A percentile compares a stretch with the other conserved stretches of the same genome.
phyloP scores from a whole-genome alignment of 1,140 invertebrate species.

The Homalodisca vitripennis region DNA sequence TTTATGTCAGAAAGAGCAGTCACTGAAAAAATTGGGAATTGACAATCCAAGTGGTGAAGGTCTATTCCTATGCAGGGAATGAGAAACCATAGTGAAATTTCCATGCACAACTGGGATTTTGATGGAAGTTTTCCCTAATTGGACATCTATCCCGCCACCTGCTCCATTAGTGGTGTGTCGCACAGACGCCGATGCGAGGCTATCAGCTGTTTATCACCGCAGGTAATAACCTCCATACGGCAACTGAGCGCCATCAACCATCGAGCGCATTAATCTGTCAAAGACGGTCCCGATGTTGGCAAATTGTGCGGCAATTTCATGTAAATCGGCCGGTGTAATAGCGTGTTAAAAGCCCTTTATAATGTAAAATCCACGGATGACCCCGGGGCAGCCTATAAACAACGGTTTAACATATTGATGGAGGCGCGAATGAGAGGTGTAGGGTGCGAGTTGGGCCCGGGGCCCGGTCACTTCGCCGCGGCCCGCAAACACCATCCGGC shows the following conservation, averaged over 20 bases:
- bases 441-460: neutral
- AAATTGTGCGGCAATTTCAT: constrained; percentile 15
- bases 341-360: constrained; percentile 16
- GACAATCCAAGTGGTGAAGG: no score
- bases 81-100: no score
- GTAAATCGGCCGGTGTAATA: neutral
- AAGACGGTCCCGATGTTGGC: neutral
- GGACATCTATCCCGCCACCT: neutral
- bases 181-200: neutral
- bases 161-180: neutral
- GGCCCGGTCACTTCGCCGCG: neutral
- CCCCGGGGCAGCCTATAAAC: neutral
- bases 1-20: no score
- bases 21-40: no score
- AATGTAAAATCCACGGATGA: neutral
- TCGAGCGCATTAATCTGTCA: constrained; percentile 3
- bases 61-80: no score
- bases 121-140: neutral
- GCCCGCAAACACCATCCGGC: no score
- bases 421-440: neutral
- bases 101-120: neutral
- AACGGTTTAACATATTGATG: neutral
- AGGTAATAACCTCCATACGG: neutral
- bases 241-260: neutral
- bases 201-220: neutral